phyloP scores from a whole-genome alignment of 2,797 vertebrate genomes.

The Enoplosus armatus region DNA sequence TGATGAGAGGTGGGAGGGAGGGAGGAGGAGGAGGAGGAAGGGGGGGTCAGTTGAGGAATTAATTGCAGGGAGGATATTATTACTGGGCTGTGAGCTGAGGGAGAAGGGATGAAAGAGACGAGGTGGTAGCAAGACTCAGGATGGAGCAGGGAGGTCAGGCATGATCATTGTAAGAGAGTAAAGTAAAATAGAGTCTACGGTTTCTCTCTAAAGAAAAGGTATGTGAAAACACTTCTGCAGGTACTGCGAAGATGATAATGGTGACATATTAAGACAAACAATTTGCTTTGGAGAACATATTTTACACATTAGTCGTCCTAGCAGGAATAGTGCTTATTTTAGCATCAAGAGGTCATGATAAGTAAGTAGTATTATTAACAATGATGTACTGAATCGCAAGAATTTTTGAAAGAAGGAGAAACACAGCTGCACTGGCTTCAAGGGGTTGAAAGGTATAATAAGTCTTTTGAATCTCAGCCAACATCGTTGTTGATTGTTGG shows the following conservation, averaged over 20 bases:
- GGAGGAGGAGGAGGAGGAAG: not conserved
- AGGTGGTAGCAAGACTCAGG: constrained; percentile 37
- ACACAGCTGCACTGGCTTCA: not conserved
- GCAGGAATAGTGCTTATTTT: not conserved
- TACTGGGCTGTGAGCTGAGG: constrained; percentile 60
- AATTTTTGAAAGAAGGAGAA: not conserved
- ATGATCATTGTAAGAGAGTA: constrained; percentile 38
- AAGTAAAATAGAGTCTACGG: constrained; percentile 17
- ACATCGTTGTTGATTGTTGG: not conserved
- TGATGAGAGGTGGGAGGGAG: constrained; percentile 37
- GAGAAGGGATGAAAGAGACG: constrained; percentile 65
- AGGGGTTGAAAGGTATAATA: not conserved
- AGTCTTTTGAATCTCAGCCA: not conserved
- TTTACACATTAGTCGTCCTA: not conserved
- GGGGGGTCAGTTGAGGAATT: constrained; percentile 60
- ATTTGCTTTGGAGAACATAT: not conserved
- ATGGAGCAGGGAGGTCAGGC: constrained; percentile 47
- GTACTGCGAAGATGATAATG: not conserved
- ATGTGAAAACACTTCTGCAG: not conserved
- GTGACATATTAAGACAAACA: not conserved
- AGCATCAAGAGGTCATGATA: not conserved
- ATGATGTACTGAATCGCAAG: not conserved
- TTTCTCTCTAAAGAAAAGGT: not conserved
- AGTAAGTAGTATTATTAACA: not conserved
- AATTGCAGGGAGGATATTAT: constrained; percentile 70